Evolutionary conservation across 2,797 vertebrate genomes (phyloP).

Genomic region (Periparus ater): DNA sequence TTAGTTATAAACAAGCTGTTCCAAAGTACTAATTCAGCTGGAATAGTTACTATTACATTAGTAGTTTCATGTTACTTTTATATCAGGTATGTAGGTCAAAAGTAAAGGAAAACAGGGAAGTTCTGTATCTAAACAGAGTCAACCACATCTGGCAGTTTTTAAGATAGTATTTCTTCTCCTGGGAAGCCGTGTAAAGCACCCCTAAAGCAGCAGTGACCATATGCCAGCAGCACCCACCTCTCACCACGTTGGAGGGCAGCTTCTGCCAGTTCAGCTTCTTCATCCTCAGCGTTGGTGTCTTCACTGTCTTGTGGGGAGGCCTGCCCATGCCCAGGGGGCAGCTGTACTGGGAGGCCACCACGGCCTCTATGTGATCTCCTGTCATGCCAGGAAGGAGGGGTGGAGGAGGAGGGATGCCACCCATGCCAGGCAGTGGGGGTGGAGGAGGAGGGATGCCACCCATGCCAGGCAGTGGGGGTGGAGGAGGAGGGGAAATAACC

Average conservation of each 20-base stretch:
- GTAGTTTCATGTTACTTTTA: neutral
- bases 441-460: neutral
- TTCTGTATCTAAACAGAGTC: neutral
- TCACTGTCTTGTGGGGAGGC: conserved; percentile 64
- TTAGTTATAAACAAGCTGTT: neutral
- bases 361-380: conserved; percentile 59
- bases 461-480: neutral
- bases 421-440: neutral
- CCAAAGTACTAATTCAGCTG: neutral
- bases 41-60: neutral
- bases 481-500: accelerated
- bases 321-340: conserved; percentile 67
- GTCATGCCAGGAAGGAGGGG: conserved; percentile 39
- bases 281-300: conserved; percentile 89
- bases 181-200: neutral
- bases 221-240: conserved; percentile 76
- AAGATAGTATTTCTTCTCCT: neutral
- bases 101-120: neutral
- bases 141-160: neutral
- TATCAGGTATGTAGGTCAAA: neutral
- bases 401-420: neutral
- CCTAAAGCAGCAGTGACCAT: neutral
- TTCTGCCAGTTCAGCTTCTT: conserved; percentile 99
- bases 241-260: conserved; percentile 81
- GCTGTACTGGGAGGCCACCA: conserved; percentile 78